A percentile compares a stretch with the other conserved stretches of the same genome.
phyloP scores from a whole-genome alignment of 2,797 vertebrate species.

The Hozukius guyotensis region DNA sequence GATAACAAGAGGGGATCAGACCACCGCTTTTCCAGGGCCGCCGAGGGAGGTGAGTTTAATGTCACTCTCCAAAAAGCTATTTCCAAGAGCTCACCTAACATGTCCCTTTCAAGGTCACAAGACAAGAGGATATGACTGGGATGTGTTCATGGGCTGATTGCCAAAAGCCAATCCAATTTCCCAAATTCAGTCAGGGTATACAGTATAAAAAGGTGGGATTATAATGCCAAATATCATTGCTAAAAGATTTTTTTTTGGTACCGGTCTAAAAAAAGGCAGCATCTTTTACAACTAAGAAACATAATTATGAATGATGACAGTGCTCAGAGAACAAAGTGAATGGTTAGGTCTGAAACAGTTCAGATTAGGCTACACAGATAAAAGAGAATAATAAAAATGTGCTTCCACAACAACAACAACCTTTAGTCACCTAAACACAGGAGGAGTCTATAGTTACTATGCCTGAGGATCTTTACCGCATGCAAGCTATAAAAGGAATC shows the following conservation, averaged over 20 bases:
- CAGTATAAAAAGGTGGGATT: background rate
- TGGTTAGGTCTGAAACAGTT: background rate
- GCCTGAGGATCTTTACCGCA: background rate
- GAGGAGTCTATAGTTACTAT: background rate
- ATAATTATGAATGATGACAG: background rate
- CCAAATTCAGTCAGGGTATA: background rate
- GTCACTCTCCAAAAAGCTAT: slow-evolving; percentile 68
- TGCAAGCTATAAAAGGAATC: background rate
- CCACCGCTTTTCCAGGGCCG: slow-evolving; percentile 24
- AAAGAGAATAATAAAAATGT: background rate
- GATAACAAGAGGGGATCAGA: slow-evolving; percentile 75
- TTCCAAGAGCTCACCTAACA: slow-evolving; percentile 62
- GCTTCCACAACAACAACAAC: background rate
- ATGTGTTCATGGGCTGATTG: slow-evolving; percentile 18
- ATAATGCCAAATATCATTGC: background rate
- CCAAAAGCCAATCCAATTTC: slow-evolving; percentile 37
- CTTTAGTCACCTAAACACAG: background rate
- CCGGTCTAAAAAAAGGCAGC: background rate
- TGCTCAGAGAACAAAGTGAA: background rate
- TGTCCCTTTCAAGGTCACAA: slow-evolving; percentile 56
- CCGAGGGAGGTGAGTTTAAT: slow-evolving; percentile 57
- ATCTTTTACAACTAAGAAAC: background rate
- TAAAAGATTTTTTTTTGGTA: background rate
- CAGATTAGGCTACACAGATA: background rate
- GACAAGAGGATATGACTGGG: slow-evolving; percentile 12